Evolutionary conservation across 2,888 invertebrate species (phyloP).

Genomic region (Saturnia pavonia): DNA sequence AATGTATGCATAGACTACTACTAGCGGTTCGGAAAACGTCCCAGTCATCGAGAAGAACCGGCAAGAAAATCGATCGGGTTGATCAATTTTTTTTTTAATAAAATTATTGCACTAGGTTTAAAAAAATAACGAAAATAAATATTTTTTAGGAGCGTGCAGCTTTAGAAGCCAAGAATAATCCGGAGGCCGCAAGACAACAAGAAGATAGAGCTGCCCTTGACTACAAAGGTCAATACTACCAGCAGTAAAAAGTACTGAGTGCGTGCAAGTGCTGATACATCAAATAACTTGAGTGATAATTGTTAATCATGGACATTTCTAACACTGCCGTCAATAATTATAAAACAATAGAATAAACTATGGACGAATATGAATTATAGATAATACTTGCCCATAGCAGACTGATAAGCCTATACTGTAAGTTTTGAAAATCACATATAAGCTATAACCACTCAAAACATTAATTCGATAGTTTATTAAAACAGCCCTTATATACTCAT

Average conservation of each 20-base stretch:
- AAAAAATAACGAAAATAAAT: not conserved
- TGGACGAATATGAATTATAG: constrained; percentile 6
- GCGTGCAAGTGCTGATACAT: constrained; percentile 23
- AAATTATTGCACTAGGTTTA: too few species aligned
- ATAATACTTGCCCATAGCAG: constrained; percentile 19
- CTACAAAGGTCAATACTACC: constrained; percentile 84
- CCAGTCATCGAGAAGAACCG: too few species aligned
- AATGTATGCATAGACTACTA: too few species aligned
- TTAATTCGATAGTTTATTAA: not conserved
- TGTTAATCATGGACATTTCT: constrained; percentile 13
- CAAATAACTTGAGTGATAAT: constrained; percentile 27
- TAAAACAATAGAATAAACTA: constrained; percentile 14
- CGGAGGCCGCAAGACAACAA: constrained; percentile 69
- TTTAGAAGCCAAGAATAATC: constrained; percentile 79
- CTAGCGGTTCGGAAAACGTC: too few species aligned
- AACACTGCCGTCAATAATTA: constrained; percentile 18
- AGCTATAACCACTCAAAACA: not conserved
- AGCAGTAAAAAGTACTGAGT: constrained; percentile 51
- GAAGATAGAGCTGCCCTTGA: constrained; percentile 78
- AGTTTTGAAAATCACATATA: not conserved
- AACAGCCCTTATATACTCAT: too few species aligned
- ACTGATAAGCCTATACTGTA: constrained; percentile 23
- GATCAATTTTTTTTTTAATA: too few species aligned
- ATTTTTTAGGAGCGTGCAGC: constrained; percentile 82
- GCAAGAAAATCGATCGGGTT: too few species aligned